A percentile compares a stretch with the other conserved stretches of the same genome.
These are phyloP conservation scores for Camponotus fellah DNA, from an alignment of 2,888 invertebrate genomes.

Conservation along the genomic window DNA sequence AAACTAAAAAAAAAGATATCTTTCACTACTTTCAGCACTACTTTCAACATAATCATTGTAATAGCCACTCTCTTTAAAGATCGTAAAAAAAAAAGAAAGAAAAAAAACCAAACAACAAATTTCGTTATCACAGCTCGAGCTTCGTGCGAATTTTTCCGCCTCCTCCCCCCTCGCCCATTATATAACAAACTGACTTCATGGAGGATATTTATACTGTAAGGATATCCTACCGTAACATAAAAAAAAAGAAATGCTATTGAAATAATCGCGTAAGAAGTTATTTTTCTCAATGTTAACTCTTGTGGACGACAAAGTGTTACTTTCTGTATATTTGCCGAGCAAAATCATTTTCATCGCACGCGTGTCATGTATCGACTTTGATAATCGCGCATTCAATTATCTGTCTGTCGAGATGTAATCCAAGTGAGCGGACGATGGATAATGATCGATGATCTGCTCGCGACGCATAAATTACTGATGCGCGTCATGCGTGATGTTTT, in stretches of 20 bases:
- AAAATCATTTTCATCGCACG: constrained; percentile 26
- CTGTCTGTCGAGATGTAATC: not conserved
- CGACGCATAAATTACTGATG: not conserved
- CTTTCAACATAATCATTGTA: constrained; percentile 57
- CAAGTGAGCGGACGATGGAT: not conserved
- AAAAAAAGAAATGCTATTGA: constrained; percentile 29
- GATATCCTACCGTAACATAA: constrained; percentile 7
- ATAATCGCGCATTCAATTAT: constrained; percentile 20
- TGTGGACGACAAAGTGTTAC: constrained; percentile 32
- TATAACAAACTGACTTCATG: constrained; percentile 46
- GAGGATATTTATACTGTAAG: constrained; percentile 36
- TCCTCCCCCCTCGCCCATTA: not conserved
- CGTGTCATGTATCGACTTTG: constrained; percentile 46
- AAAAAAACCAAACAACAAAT: constrained; percentile 42
- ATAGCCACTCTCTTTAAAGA: constrained; percentile 53
- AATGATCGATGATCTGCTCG: not conserved
- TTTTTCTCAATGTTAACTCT: constrained; percentile 51
- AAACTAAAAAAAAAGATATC: constrained; percentile 55
- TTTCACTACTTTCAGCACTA: constrained; percentile 57
- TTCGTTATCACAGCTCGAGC: constrained; percentile 52
- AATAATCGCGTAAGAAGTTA: constrained; percentile 42
- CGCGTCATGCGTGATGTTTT: not conserved
- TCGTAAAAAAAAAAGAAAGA: constrained; percentile 43
- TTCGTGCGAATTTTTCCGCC: constrained; percentile 47
- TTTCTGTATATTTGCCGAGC: constrained; percentile 26